A percentile compares a stretch with the other conserved stretches of the same genome.
Conservation (phyloP, 2,113 vertebrate genomes). For the Kryptolebias marmoratus region DNA sequence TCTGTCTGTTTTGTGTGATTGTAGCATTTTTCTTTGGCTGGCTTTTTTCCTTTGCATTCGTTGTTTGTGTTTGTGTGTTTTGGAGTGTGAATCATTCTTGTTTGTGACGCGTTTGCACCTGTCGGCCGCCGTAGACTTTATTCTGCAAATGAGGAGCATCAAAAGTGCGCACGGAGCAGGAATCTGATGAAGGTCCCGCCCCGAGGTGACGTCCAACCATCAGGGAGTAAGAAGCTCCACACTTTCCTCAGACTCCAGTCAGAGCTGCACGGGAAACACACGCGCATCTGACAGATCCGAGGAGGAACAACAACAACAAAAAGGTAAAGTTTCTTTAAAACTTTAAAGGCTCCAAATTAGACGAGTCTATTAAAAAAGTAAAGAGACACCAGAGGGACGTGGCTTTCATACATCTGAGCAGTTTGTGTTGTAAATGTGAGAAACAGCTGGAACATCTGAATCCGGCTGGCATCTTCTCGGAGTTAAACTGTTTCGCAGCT, state of each 20-base stretch:
- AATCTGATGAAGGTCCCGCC: slow-evolving; percentile 23
- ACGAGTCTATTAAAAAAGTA: background rate
- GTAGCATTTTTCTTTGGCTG: too few species aligned
- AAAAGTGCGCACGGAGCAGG: background rate
- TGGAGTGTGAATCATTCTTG: too few species aligned
- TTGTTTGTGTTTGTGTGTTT: too few species aligned
- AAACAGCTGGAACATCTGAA: too few species aligned
- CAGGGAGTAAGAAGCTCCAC: slow-evolving; percentile 19
- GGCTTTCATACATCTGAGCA: too few species aligned
- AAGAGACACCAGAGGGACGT: background rate
- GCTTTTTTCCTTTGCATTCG: too few species aligned
- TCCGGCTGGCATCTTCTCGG: background rate
- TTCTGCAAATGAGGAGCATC: background rate
- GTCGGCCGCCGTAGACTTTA: background rate
- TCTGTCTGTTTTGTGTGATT: too few species aligned
- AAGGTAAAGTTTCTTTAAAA: background rate
- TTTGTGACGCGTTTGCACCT: too few species aligned
- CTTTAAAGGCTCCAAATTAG: background rate
- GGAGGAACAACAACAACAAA: background rate
- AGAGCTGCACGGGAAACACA: background rate
- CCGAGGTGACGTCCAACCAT: slow-evolving; percentile 36
- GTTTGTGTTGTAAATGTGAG: too few species aligned
- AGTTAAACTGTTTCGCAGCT: background rate
- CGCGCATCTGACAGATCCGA: background rate
- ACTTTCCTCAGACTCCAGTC: slow-evolving; percentile 4